These are phyloP conservation scores for Pipa parva DNA, from an alignment of 2,113 vertebrate species.

Conservation along the genomic window DNA sequence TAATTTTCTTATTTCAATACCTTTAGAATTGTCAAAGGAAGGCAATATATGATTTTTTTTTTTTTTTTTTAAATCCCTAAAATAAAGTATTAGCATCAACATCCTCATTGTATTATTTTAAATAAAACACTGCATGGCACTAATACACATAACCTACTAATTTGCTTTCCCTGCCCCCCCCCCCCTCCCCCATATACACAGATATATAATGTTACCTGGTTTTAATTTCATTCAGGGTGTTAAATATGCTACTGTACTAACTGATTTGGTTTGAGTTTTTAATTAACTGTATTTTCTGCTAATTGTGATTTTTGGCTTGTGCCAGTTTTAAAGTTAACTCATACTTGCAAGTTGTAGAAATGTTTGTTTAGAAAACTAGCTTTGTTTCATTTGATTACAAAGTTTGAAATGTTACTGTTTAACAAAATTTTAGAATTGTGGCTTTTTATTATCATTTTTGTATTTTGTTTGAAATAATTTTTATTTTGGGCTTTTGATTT, in stretches of 20 bases:
- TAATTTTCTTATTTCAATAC: no score
- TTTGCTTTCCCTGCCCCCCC: no score
- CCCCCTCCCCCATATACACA: no score
- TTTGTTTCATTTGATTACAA: constrained; percentile 70
- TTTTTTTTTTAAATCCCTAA: constrained; percentile 49
- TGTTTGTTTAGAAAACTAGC: constrained; percentile 80
- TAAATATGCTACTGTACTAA: constrained; percentile 83
- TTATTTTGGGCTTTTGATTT: constrained; percentile 77
- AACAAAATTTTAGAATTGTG: constrained; percentile 80
- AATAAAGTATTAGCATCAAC: neutral
- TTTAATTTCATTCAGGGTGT: constrained; percentile 82
- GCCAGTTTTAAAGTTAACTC: constrained; percentile 90
- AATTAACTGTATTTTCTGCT: constrained; percentile 60
- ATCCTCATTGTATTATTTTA: constrained; percentile 56
- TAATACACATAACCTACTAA: constrained; percentile 61
- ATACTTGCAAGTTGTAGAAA: constrained; percentile 93
- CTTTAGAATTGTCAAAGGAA: no score
- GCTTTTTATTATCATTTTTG: constrained; percentile 59
- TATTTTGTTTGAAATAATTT: constrained; percentile 37
- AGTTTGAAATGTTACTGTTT: constrained; percentile 91
- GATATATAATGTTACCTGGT: constrained; percentile 62
- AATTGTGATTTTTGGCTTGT: constrained; percentile 68
- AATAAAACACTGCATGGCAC: constrained; percentile 78
- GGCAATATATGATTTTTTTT: neutral
- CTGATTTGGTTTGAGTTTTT: constrained; percentile 65